These are phyloP conservation scores for Brienomyrus longianalis DNA, from an alignment of 2,113 vertebrate species.

Conservation along the genomic window DNA sequence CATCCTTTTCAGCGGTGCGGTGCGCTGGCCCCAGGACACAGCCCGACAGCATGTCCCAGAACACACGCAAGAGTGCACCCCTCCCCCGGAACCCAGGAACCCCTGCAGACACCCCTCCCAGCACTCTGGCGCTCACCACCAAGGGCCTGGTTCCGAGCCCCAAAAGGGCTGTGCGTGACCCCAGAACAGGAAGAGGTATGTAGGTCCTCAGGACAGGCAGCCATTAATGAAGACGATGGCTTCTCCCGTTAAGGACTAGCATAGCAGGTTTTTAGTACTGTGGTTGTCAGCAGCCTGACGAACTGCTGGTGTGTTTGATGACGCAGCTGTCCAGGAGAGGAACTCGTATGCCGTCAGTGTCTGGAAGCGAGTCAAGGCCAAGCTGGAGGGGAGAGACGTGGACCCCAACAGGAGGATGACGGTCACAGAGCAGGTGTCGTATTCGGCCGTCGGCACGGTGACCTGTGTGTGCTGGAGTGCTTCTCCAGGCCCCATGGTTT, in stretches of 20 bases:
- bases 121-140: constrained; percentile 69
- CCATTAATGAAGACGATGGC: not conserved
- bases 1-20: constrained; percentile 71
- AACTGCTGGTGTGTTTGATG: not conserved
- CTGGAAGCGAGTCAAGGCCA: constrained; percentile 98
- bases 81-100: constrained; percentile 86
- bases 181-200: constrained; percentile 95
- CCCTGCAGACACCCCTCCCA: constrained; percentile 88
- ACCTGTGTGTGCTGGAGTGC: not conserved
- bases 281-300: not conserved
- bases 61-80: constrained; percentile 71
- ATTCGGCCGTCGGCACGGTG: not conserved
- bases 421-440: constrained; percentile 86
- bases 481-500: not conserved
- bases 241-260: not conserved
- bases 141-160: constrained; percentile 89
- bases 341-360: constrained; percentile 96
- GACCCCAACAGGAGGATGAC: constrained; percentile 90
- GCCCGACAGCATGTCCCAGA: constrained; percentile 95
- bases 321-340: constrained; percentile 89
- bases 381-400: constrained; percentile 91
- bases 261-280: not conserved
- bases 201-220: not conserved
- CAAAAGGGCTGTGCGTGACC: constrained; percentile 90
- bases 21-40: constrained; percentile 89